Base-by-base conservation (phyloP, 2,888 invertebrate genomes). In the Sarcophaga variegata region DNA sequence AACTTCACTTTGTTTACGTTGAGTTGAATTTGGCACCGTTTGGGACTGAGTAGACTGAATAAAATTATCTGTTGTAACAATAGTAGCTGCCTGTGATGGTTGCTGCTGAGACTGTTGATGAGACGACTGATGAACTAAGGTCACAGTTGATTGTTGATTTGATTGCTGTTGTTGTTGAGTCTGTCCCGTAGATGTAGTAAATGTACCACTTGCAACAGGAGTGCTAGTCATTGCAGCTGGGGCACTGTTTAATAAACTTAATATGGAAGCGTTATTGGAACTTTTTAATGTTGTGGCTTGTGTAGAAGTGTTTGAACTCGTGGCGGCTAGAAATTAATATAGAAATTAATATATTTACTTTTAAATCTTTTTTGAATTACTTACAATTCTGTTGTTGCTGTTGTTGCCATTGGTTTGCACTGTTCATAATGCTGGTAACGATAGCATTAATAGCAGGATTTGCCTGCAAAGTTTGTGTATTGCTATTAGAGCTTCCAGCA, bases 401-500 rank as follows among this genome's bases (percentile, higher is more conserved):
- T 91, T 96, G 96, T 92, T 96, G 96, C 92, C 96, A 97, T 92
- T 97, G 96, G 92, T 97, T 96, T 64, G 96, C 96, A 11, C 96
- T 96, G 92, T 97, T 96, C 96, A 96, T 96, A 62, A 97, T 95
- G 92, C 96, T 96, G 88, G 96, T 96, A 87, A 96, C 96, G 89
- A 97, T 95, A 74, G 97, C 97, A 92, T 95, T 97, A 90, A 97
- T 96, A 82, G 96, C 96, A 54, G 93, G 92, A 89, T 95, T 95
- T 37, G 93, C 90, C 89, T 93, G 91, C 88, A 92, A 90, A 81
- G 92, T 89, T 84, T 91, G 90, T 47, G 89, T 89, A 74, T 88
- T 89, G 59, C 77, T 90, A 87, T 74, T 80, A 63, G 83, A 81
- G 22, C 54, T 72, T 47, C 74, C 83, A 74, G 74, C 20, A 62